phyloP scores from a whole-genome alignment of 1,140 invertebrate species.

The Adoxophyes honmai region DNA sequence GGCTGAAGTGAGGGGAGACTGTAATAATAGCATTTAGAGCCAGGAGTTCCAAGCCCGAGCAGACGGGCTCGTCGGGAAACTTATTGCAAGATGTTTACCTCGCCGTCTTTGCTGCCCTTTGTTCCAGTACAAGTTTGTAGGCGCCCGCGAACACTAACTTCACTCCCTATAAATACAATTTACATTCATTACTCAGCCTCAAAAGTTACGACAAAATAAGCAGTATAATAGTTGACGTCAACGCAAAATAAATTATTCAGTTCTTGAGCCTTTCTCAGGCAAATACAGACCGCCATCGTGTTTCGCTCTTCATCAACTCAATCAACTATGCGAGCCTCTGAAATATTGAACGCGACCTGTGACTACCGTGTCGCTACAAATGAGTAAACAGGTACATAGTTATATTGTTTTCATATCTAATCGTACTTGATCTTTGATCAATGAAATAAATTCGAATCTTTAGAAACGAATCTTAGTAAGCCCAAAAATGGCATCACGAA shows the following conservation, averaged over 20 bases:
- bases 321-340: too few species aligned
- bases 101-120: slow-evolving; percentile 47
- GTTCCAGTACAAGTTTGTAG: slow-evolving; percentile 53
- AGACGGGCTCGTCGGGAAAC: slow-evolving; percentile 43
- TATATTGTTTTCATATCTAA: too few species aligned
- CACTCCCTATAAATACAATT: slow-evolving; percentile 61
- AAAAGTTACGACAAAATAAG: slow-evolving; percentile 26
- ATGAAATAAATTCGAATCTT: too few species aligned
- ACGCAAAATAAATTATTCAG: background rate
- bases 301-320: background rate
- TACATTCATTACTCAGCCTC: slow-evolving; percentile 47
- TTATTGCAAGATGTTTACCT: slow-evolving; percentile 63
- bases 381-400: too few species aligned
- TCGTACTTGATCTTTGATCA: too few species aligned
- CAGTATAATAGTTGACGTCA: slow-evolving; percentile 20
- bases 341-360: too few species aligned
- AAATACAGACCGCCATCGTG: background rate
- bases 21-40: slow-evolving; percentile 43
- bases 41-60: slow-evolving; percentile 25
- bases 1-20: slow-evolving; percentile 16
- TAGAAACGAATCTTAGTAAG: too few species aligned
- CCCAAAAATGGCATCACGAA: too few species aligned
- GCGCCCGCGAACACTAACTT: slow-evolving; percentile 48
- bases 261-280: slow-evolving; percentile 2
- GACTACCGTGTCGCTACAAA: too few species aligned